phyloP scores from a whole-genome alignment of 2,113 vertebrate species.

The Sinocyclocheilus anophthalmus region DNA sequence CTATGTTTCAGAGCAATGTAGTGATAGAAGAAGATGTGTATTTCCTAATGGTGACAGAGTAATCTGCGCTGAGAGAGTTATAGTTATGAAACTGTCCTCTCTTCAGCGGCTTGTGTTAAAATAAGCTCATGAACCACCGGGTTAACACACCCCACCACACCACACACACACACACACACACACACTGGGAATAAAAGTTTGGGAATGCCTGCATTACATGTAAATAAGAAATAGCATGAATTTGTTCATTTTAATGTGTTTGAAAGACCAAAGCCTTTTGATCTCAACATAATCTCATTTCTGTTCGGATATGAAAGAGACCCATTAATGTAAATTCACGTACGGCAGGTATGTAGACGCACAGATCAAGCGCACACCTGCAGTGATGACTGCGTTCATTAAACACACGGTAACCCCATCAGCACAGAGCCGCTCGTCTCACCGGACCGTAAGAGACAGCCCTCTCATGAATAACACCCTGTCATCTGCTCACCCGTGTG shows the following conservation, averaged over 20 bases:
- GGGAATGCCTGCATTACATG: no score
- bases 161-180: no score
- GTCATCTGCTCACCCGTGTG: slow-evolving; percentile 66
- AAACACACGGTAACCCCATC: not conserved
- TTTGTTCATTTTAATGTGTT: no score
- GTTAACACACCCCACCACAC: not conserved
- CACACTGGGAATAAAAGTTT: no score
- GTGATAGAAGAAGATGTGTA: slow-evolving; percentile 47
- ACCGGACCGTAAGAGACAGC: not conserved
- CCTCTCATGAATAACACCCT: slow-evolving; percentile 67
- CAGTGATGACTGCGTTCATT: not conserved
- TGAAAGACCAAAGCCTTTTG: not conserved
- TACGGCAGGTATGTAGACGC: not conserved
- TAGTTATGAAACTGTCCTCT: slow-evolving; percentile 58
- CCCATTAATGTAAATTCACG: not conserved
- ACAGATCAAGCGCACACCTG: not conserved
- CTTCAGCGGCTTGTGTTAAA: slow-evolving; percentile 54
- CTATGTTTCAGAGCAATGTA: slow-evolving; percentile 16
- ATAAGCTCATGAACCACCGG: slow-evolving; percentile 53
- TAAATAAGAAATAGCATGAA: no score
- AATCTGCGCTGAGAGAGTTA: slow-evolving; percentile 58
- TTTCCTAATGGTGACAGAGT: slow-evolving; percentile 54
- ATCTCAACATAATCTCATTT: not conserved
- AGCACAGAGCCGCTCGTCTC: not conserved
- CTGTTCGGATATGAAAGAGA: not conserved